A percentile compares a stretch with the other conserved stretches of the same genome.
Conservation (phyloP, 1,140 invertebrate genomes). For the Lamellibrachia luymesi region DNA sequence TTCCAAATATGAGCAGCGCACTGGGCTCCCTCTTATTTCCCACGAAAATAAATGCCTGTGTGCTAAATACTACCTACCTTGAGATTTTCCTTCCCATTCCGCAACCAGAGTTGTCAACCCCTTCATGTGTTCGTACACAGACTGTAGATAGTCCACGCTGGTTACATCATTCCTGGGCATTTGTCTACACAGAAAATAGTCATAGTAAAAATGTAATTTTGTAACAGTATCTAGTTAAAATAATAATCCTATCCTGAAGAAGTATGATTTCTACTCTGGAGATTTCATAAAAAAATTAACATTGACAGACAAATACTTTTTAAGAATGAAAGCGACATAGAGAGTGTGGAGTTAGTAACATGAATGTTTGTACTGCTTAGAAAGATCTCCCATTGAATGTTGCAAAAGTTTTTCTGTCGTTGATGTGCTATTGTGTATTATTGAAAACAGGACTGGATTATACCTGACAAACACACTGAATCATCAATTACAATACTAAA, state of each 20-base stretch:
- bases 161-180: slow-evolving; percentile 6
- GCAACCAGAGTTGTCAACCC: slow-evolving; percentile 44
- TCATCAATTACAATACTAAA: no score
- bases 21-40: not conserved
- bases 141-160: slow-evolving; percentile 40
- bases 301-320: not conserved
- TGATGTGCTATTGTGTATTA: no score
- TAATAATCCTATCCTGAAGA: no score
- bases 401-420: no score
- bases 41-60: not conserved
- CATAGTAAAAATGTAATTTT: not conserved
- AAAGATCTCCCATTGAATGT: no score
- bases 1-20: no score
- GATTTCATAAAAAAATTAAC: not conserved
- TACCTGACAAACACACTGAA: no score
- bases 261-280: no score
- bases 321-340: no score
- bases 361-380: no score
- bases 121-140: slow-evolving; percentile 52
- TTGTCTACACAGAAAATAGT: not conserved
- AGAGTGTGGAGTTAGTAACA: no score
- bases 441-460: no score
- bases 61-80: slow-evolving; percentile 33
- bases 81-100: slow-evolving; percentile 41
- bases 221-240: not conserved